Conservation (phyloP, 2,888 invertebrate species). For the Hololepta plana region DNA sequence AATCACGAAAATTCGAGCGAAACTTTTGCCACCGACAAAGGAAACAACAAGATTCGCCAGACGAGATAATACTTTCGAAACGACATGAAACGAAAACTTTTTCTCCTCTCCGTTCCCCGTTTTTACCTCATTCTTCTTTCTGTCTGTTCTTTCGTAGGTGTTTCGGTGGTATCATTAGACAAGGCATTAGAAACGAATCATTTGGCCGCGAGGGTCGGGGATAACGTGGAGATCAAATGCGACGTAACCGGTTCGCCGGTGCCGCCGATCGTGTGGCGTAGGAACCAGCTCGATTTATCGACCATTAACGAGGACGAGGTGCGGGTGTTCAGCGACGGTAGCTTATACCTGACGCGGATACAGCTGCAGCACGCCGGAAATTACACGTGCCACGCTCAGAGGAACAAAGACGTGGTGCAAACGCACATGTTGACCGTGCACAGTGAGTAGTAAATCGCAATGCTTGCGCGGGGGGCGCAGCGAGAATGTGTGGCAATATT, state of each 20-base stretch:
- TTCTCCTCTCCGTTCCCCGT: no score
- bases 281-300: conserved; percentile 45
- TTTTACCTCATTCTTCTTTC: no score
- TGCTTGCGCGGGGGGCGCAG: not conserved
- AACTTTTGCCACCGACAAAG: no score
- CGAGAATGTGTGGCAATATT: not conserved
- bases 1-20: no score
- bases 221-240: conserved; percentile 62
- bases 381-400: conserved; percentile 56
- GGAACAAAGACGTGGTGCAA: conserved; percentile 53
- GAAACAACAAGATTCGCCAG: no score
- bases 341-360: conserved; percentile 51
- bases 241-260: conserved; percentile 53
- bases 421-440: conserved; percentile 56
- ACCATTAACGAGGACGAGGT: conserved; percentile 40
- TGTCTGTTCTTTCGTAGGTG: conserved; percentile 29
- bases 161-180: conserved; percentile 51
- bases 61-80: no score
- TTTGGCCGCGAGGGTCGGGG: conserved; percentile 50
- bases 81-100: no score
- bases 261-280: conserved; percentile 51
- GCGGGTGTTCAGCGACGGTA: conserved; percentile 55
- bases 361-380: conserved; percentile 59
- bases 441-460: conserved; percentile 35
- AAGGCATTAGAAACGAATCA: conserved; percentile 52